Conservation (phyloP, 2,113 vertebrate genomes). For the Centrocercus urophasianus region DNA sequence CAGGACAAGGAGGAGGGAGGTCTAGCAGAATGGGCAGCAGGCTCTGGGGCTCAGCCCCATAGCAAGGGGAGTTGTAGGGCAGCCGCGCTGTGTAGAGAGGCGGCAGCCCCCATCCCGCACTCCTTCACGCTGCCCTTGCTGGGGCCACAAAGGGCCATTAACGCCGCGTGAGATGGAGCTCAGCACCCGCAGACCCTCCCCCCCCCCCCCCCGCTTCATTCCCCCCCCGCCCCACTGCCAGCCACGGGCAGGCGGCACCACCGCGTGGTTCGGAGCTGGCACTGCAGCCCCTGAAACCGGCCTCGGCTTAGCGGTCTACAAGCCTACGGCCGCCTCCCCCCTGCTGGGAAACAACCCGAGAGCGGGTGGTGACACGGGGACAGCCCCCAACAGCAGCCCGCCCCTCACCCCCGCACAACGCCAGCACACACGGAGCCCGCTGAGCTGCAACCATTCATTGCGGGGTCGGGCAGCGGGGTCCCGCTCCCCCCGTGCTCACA, state of each 20-base stretch:
- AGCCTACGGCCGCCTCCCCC: too few relatives aligned
- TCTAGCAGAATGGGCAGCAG: neutral
- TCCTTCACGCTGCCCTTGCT: neutral
- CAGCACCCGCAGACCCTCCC: rapidly evolving
- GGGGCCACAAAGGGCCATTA: neutral
- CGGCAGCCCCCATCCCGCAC: neutral
- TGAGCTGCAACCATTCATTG: slow-evolving; percentile 45
- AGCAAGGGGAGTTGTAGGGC: neutral
- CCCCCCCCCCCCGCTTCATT: neutral
- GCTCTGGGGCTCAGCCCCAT: neutral
- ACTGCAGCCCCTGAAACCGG: neutral
- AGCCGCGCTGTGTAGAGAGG: too few relatives aligned
- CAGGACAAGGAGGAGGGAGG: too few relatives aligned
- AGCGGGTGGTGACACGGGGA: too few relatives aligned
- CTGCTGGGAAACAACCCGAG: too few relatives aligned
- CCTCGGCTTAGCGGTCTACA: rapidly evolving
- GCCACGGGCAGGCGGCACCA: slow-evolving; percentile 54
- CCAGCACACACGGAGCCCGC: neutral
- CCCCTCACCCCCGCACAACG: rapidly evolving
- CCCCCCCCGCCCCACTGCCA: neutral
- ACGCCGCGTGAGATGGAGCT: rapidly evolving
- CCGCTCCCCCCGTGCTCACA: slow-evolving; percentile 55
- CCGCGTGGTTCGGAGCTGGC: neutral
- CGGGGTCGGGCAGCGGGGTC: rapidly evolving
- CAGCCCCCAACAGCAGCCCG: rapidly evolving